Base-by-base conservation (phyloP, 1,140 invertebrate genomes). In the Formica selysi region DNA sequence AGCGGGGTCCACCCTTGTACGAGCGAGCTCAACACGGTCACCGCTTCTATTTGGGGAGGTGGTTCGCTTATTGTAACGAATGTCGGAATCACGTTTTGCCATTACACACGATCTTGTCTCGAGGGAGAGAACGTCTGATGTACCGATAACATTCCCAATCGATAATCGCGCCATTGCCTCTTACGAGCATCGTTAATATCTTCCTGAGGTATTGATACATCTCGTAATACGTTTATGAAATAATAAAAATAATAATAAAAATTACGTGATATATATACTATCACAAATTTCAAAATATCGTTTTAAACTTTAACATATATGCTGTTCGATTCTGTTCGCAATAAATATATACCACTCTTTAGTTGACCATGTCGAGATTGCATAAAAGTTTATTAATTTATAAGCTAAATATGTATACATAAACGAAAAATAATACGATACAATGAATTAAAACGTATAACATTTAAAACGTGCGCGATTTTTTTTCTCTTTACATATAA, bases 1-100 rank as follows among this genome's bases (percentile, higher is more conserved):
- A 78, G 76, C 84, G 61, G 90, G 92, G 91, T 89, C 90, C 89
- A 90, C 91, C 91, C 91, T 93, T 91, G 89, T 89, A 80, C 80
- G 86, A 92, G 88, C 85, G 91, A 92, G 87, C 90, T 88, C 91
- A 90, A 91, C 91, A 90, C 89, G 87, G 90, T 94, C 86, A 83
- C 87, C 89, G 62, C 81, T 74, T 67, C 59, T 91, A 86, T 92
- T 92, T 90, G 88, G 91, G 92, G 48, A 51, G 91, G 89, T 83
- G 90, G 87, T 88, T 89, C 89, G 92, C 91, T 95, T 94, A 94
- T 93, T 94, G 92, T 95, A 95, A 95, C 92, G 92, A 95, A 94
- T 92, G 91, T 91, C 44, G 85, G 89, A 91, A 91, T 87, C 85
- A 92, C 91, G 92, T 92, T 93, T 93, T 89, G 92, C 92, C 90